A percentile compares a stretch with the other conserved stretches of the same genome.
Evolutionary conservation across 2,888 invertebrate species (phyloP).

Genomic region (Biston betularia): DNA sequence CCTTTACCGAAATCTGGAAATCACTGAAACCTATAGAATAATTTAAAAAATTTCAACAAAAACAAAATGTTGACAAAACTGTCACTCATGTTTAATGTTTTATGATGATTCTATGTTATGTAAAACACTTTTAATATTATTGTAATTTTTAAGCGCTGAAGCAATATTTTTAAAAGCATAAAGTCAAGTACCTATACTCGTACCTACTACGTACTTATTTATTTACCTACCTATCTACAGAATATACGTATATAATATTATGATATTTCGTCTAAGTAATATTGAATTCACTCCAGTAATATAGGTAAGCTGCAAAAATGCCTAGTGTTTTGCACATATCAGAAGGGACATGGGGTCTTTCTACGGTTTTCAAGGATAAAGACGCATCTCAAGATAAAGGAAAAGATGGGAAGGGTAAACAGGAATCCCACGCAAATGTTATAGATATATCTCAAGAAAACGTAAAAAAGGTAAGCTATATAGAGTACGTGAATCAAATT

Average conservation of each 20-base stretch:
- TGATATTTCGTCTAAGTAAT: no score
- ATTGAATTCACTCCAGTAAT: neutral
- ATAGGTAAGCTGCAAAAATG: neutral
- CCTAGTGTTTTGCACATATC: neutral
- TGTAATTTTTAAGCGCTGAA: neutral
- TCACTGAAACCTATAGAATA: no score
- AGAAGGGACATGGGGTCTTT: slow-evolving; percentile 2
- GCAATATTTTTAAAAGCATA: slow-evolving; percentile 1
- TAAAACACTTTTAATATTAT: neutral
- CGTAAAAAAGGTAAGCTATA: neutral
- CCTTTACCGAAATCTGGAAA: no score
- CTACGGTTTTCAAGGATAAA: neutral
- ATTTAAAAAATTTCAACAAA: no score
- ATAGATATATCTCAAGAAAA: neutral
- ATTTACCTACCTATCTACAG: neutral
- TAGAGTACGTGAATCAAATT: no score
- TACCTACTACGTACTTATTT: neutral
- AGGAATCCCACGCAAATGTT: neutral
- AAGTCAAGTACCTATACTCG: neutral
- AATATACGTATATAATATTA: no score
- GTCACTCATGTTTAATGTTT: neutral
- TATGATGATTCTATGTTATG: neutral
- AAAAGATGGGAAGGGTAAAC: neutral
- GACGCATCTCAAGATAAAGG: neutral
- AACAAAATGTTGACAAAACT: slow-evolving; percentile 13